phyloP scores from a whole-genome alignment of 2,113 vertebrate genomes.

The Boulengeromyrus knoepffleri region DNA sequence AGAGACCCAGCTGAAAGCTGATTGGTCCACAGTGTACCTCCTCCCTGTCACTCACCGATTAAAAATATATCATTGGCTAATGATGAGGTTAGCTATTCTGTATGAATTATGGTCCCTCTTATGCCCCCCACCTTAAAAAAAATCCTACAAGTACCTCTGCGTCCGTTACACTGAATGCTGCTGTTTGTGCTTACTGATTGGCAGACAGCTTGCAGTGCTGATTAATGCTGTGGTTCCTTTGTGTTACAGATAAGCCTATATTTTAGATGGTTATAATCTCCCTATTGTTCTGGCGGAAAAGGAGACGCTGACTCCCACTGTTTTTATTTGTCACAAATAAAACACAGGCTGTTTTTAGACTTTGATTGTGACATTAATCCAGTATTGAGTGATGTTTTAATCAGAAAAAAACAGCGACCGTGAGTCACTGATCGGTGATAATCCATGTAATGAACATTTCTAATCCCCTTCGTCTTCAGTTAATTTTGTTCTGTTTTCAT shows the following conservation, averaged over 20 bases:
- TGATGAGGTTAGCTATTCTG: neutral
- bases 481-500: neutral
- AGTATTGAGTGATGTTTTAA: neutral
- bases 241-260: neutral
- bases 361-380: neutral
- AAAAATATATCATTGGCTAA: neutral
- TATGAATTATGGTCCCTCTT: neutral
- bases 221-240: neutral
- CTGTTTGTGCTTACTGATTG: neutral
- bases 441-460: conserved; percentile 6
- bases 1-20: neutral
- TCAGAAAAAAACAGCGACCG: neutral
- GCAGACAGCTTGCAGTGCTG: neutral
- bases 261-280: neutral
- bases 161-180: neutral
- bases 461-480: neutral
- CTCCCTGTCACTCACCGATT: neutral
- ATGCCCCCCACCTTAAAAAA: neutral
- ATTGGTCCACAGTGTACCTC: neutral
- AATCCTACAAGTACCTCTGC: neutral
- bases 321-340: neutral
- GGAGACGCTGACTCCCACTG: neutral
- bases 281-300: neutral
- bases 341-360: neutral
- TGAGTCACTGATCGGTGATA: neutral